These are phyloP conservation scores for Monochamus saltuarius DNA, from an alignment of 1,140 invertebrate species.

Conservation along the genomic window DNA sequence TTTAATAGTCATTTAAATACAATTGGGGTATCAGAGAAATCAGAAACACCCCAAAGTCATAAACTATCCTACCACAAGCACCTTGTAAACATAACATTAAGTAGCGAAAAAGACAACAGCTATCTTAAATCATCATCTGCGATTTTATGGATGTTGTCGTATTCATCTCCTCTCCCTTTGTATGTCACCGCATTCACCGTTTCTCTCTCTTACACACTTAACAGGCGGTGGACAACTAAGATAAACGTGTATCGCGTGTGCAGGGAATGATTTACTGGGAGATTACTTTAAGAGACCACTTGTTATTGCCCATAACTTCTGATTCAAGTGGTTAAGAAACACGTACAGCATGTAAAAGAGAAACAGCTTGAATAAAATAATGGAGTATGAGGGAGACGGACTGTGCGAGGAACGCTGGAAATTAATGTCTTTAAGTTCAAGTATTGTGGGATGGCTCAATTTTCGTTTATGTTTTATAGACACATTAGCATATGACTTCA, in stretches of 20 bases:
- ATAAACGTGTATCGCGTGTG: conserved; percentile 37
- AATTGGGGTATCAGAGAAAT: not conserved
- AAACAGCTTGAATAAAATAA: conserved; percentile 2
- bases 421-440: conserved; percentile 9
- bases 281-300: conserved; percentile 53
- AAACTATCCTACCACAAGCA: conserved; percentile 26
- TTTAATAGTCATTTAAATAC: too few species aligned
- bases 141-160: conserved; percentile 45
- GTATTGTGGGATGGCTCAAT: conserved; percentile 12
- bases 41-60: conserved; percentile 4
- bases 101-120: conserved; percentile 45
- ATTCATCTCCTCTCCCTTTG: conserved; percentile 30
- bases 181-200: conserved; percentile 21
- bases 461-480: not conserved
- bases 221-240: conserved; percentile 25
- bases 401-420: not conserved
- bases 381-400: conserved; percentile 5
- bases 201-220: conserved; percentile 22
- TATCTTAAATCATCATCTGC: conserved; percentile 51
- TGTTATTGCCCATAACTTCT: conserved; percentile 53
- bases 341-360: conserved; percentile 21
- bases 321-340: conserved; percentile 46
- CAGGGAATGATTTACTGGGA: conserved; percentile 49
- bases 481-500: too few species aligned
- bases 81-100: conserved; percentile 47